Evolutionary conservation across 2,888 invertebrate genomes (phyloP).

Genomic region (Ceraclea dissimilis): DNA sequence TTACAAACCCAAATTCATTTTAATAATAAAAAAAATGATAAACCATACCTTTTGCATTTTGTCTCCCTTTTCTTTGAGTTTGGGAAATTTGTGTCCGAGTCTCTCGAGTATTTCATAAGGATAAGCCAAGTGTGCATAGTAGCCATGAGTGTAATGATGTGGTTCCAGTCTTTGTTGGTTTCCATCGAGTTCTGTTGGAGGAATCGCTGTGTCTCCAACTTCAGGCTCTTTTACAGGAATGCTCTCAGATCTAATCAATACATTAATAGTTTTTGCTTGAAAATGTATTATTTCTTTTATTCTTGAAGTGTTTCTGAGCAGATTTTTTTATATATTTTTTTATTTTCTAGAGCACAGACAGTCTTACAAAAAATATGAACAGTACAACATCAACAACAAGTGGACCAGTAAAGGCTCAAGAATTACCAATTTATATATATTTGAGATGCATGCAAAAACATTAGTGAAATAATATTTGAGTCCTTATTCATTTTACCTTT

Average conservation of each 20-base stretch:
- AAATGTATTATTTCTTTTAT: slow-evolving; percentile 1
- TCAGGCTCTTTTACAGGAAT: not conserved
- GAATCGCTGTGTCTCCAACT: not conserved
- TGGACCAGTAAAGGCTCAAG: too few species aligned
- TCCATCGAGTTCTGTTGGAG: not conserved
- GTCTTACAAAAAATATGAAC: too few species aligned
- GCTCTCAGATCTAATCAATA: not conserved
- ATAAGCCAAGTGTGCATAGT: slow-evolving; percentile 1
- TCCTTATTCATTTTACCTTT: too few species aligned
- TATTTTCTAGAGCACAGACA: too few species aligned
- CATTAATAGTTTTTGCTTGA: not conserved
- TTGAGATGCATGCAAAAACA: too few species aligned
- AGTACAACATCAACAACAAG: too few species aligned
- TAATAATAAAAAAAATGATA: too few species aligned
- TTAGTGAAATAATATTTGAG: too few species aligned
- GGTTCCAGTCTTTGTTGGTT: not conserved
- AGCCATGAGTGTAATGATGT: slow-evolving; percentile 4
- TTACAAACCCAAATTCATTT: too few species aligned
- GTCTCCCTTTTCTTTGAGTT: slow-evolving; percentile 49
- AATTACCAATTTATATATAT: too few species aligned
- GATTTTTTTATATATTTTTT: too few species aligned
- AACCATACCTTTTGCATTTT: slow-evolving; percentile 50
- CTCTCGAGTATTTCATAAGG: slow-evolving; percentile 36
- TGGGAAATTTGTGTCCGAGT: slow-evolving; percentile 43
- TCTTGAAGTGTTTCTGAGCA: too few species aligned